Percentiles rank a stretch among this genome's conserved stretches.
Conservation (phyloP, 1,140 invertebrate genomes). For the Papilio xuthus region DNA sequence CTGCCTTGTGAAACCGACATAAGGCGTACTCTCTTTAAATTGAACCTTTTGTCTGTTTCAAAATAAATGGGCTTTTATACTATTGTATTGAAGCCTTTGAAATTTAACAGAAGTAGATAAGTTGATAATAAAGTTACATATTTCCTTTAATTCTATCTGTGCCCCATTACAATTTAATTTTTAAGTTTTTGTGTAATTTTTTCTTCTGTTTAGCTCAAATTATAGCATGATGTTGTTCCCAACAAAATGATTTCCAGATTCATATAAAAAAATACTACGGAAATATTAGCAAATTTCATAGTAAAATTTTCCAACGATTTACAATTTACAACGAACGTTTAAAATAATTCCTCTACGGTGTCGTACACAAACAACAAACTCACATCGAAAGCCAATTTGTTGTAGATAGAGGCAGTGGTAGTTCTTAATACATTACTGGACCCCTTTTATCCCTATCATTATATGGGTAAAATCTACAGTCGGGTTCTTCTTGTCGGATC, state of each 20-base stretch:
- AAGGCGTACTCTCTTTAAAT: neutral
- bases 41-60: neutral
- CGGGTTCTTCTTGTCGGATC: too few species aligned
- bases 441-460: neutral
- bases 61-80: constrained; percentile 4
- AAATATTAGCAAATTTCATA: neutral
- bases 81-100: neutral
- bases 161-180: too few species aligned
- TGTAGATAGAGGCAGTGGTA: neutral
- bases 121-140: neutral
- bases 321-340: too few species aligned
- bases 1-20: neutral
- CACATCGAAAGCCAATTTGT: neutral
- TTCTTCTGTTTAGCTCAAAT: too few species aligned
- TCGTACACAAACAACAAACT: neutral
- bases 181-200: too few species aligned
- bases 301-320: too few species aligned
- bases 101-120: neutral
- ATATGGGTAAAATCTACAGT: too few species aligned
- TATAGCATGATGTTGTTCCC: too few species aligned
- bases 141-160: too few species aligned
- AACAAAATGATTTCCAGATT: too few species aligned
- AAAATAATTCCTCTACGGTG: neutral
- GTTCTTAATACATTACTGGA: neutral
- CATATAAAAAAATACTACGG: too few species aligned